A percentile compares a stretch with the other conserved stretches of the same genome.
phyloP scores from a whole-genome alignment of 1,140 invertebrate genomes.

The Drosophila sturtevanti region DNA sequence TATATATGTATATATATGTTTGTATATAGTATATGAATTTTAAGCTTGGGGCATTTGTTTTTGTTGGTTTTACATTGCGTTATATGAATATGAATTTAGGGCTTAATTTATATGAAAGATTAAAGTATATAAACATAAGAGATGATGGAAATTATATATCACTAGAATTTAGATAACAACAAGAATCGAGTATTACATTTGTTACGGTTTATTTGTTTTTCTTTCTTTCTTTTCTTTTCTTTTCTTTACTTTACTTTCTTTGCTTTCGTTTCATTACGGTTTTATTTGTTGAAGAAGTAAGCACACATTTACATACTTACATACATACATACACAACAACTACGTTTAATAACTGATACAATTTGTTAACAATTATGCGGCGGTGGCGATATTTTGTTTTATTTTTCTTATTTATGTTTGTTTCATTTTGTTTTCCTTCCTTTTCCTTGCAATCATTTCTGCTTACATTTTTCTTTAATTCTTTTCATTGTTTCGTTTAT shows the following conservation, averaged over 20 bases:
- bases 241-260: conserved; percentile 22
- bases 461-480: conserved; percentile 10
- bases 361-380: conserved; percentile 78
- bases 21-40: conserved; percentile 1
- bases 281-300: conserved; percentile 52
- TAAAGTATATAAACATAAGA: conserved; percentile 3
- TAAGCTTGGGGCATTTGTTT: not conserved
- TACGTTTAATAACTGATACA: conserved; percentile 79
- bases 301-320: conserved; percentile 77
- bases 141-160: conserved; percentile 56
- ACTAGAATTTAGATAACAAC: conserved; percentile 64
- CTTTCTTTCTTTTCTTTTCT: conserved; percentile 22
- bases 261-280: conserved; percentile 25
- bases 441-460: too few relatives aligned
- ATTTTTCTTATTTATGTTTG: conserved; percentile 6
- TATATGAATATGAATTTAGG: not conserved
- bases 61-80: not conserved
- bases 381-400: conserved; percentile 40
- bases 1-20: not conserved
- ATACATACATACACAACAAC: conserved; percentile 80
- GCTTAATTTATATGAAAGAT: not conserved
- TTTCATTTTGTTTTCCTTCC: conserved; percentile 4
- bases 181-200: conserved; percentile 52
- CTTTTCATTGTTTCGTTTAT: conserved; percentile 10
- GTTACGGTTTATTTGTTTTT: conserved; percentile 14